Evolutionary conservation across 2,797 vertebrate species (phyloP).

Genomic region (Psittacula echo): DNA sequence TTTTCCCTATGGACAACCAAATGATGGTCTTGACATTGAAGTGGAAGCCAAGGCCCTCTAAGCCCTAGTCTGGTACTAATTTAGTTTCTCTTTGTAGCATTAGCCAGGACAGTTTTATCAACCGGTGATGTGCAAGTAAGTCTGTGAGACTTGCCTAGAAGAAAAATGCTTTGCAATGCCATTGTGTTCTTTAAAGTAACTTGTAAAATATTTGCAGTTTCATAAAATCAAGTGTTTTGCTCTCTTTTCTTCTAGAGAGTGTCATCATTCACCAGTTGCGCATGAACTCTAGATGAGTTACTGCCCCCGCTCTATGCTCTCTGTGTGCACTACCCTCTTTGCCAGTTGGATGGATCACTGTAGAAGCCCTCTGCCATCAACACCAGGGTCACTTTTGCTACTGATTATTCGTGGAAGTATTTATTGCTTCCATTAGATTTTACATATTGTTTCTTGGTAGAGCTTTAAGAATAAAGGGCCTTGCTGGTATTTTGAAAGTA

Average conservation of each 20-base stretch:
- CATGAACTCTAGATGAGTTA: constrained; percentile 81
- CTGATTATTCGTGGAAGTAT: constrained; percentile 76
- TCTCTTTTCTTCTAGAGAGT: constrained; percentile 82
- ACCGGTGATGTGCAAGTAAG: neutral
- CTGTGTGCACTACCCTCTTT: constrained; percentile 59
- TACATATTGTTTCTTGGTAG: constrained; percentile 33
- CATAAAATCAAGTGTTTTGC: constrained; percentile 31
- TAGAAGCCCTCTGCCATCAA: constrained; percentile 46
- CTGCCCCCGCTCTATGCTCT: neutral
- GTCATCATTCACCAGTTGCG: constrained; percentile 83
- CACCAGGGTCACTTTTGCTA: constrained; percentile 74
- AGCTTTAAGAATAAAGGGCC: constrained; percentile 51
- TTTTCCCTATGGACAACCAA: neutral
- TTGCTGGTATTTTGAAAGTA: constrained; percentile 45
- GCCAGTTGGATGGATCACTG: constrained; percentile 63
- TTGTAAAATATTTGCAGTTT: neutral
- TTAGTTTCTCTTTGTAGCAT: neutral
- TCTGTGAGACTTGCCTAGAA: neutral
- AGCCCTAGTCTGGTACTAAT: neutral
- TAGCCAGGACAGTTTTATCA: neutral
- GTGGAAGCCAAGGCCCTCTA: neutral
- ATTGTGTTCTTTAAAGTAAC: neutral
- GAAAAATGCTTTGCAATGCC: neutral
- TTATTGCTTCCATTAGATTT: constrained; percentile 63
- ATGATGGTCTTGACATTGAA: neutral